Percentiles rank a stretch among this genome's conserved stretches.
Conservation (phyloP, 2,888 invertebrate species). For the Tenthredo mesomela region DNA sequence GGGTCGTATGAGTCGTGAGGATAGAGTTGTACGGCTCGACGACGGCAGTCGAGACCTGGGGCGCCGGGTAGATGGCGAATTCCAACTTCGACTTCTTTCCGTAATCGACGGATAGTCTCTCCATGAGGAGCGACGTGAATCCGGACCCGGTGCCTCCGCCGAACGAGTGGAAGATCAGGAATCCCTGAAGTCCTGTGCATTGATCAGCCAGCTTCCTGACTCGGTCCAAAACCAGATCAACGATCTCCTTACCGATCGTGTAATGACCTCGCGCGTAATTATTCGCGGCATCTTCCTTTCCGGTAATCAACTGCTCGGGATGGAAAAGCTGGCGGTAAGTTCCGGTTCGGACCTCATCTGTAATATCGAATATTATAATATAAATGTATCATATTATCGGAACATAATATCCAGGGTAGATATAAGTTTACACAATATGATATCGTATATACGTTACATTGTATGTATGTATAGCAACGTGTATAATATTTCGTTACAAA, state of each 20-base stretch:
- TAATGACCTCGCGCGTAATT: conserved; percentile 99
- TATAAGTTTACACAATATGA: background rate
- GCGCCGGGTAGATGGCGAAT: conserved; percentile 98
- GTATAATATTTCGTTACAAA: background rate
- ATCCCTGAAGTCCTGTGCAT: conserved; percentile 95
- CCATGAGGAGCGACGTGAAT: conserved; percentile 98
- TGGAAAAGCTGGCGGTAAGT: conserved; percentile 98
- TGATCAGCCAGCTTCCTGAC: conserved; percentile 93
- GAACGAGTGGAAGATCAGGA: conserved; percentile 97
- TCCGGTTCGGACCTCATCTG: conserved; percentile 94
- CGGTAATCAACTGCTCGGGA: conserved; percentile 97
- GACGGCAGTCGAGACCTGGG: conserved; percentile 92
- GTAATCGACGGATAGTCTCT: conserved; percentile 96
- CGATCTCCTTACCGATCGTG: conserved; percentile 97
- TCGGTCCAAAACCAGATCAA: conserved; percentile 93
- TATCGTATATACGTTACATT: background rate
- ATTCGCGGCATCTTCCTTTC: conserved; percentile 98
- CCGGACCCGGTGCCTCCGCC: conserved; percentile 97
- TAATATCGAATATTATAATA: background rate
- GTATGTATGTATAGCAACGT: background rate
- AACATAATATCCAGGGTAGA: background rate
- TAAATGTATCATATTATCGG: background rate
- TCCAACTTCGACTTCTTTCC: conserved; percentile 98
- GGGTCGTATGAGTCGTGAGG: conserved; percentile 96
- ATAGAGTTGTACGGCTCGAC: conserved; percentile 99